These are phyloP conservation scores for Perizoma affinitatum DNA, from an alignment of 2,888 invertebrate genomes.

Conservation along the genomic window DNA sequence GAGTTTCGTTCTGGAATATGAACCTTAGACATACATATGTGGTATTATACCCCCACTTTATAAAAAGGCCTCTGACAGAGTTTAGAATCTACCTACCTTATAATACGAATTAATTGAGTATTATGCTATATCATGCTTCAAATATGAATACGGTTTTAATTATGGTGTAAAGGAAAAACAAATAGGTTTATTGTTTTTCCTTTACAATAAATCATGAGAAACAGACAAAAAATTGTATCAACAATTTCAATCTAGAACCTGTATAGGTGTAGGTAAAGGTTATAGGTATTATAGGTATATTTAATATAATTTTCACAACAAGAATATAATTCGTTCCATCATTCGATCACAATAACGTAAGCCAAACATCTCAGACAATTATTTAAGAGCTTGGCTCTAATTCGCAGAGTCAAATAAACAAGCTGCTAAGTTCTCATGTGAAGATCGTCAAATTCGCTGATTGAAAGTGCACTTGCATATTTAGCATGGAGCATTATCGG, in stretches of 20 bases:
- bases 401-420: slow-evolving; percentile 4
- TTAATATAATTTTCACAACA: slow-evolving; percentile 18
- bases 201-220: no score
- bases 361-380: background rate
- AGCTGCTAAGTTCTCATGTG: background rate
- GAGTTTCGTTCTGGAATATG: no score
- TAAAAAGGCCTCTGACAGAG: slow-evolving; percentile 7
- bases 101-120: no score
- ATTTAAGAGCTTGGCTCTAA: slow-evolving; percentile 9
- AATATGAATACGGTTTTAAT: no score
- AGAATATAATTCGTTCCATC: slow-evolving; percentile 37
- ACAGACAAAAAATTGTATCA: no score
- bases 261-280: background rate
- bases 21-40: no score
- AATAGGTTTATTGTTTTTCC: no score
- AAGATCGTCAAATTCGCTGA: background rate
- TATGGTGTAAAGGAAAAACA: no score
- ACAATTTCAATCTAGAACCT: no score
- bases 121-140: no score
- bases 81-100: no score
- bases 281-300: background rate
- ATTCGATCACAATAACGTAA: slow-evolving; percentile 33
- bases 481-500: background rate
- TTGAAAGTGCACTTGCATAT: background rate
- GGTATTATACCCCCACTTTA: background rate